A percentile compares a stretch with the other conserved stretches of the same genome.
These are phyloP conservation scores for Halcyon leucocephala DNA, from an alignment of 2,797 vertebrate species.

Conservation along the genomic window DNA sequence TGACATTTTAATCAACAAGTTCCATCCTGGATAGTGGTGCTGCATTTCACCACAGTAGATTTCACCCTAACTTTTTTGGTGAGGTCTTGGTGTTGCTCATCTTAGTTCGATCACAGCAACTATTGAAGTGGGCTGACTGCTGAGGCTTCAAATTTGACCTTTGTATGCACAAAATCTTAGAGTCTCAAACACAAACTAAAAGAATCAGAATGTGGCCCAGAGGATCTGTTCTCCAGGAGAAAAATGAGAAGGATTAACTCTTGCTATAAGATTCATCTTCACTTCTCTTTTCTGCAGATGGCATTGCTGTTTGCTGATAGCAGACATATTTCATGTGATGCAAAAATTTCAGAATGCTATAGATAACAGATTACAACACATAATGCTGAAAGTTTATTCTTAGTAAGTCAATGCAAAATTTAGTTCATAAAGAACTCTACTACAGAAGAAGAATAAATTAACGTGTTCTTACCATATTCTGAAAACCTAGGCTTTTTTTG, in stretches of 20 bases:
- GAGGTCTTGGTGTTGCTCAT: neutral
- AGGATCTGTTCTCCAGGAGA: neutral
- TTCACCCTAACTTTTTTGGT: neutral
- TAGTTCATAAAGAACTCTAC: neutral
- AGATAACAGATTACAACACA: neutral
- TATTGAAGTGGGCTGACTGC: neutral
- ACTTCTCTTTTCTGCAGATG: neutral
- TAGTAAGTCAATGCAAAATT: neutral
- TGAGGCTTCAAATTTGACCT: neutral
- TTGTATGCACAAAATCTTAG: neutral
- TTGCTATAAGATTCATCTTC: neutral
- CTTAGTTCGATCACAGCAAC: neutral
- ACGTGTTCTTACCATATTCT: neutral
- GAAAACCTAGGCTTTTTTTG: neutral
- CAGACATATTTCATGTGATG: neutral
- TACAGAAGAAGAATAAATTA: neutral
- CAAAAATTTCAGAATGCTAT: neutral
- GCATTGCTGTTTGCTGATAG: neutral
- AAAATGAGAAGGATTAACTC: neutral
- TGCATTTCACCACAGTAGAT: neutral
- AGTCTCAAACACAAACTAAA: neutral
- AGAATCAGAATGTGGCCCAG: neutral
- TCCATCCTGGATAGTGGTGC: neutral
- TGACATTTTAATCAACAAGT: neutral
- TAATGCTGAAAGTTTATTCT: neutral